Evolutionary conservation across 2,113 vertebrate species (phyloP), one percentile per base, ranked within the genome.

Genomic region (Numenius arquata): DNA sequence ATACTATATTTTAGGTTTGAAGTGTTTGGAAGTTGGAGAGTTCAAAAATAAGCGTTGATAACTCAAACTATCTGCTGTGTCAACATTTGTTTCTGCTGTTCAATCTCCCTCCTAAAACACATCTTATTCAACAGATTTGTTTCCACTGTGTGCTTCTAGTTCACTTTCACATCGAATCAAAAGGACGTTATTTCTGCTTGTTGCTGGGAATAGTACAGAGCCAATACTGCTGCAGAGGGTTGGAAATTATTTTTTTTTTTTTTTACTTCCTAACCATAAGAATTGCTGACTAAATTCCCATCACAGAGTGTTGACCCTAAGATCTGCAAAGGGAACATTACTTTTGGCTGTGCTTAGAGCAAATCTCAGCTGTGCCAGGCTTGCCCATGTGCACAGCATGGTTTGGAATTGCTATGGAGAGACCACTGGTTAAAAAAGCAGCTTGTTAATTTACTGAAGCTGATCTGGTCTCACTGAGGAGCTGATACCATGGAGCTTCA

Each of bases 301-400:
- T 10, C 75, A 47, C 55, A 85, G 45, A 71, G 13, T 38, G 34
- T 61, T 92, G 47, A 92, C 61, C 36, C 50, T 59, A 71, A 59
- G 53, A 56, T 65, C 52, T 74, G 76, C 50, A 90, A 85, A 88
- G 23, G 25, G 30, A 67, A 65, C 11, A 26, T 86, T 90, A 86
- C 43, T 52, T 88, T 59, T 70, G 23, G 15, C 41, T 80, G 72
- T 59, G 20, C 55, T 80, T 73, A 59, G 38, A 89, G 40, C 40
- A 88, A 41, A 74, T 83, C 43, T 89, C 19, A 11, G 29, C 52
- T 74, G 38, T 58, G 29, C 16, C 47, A 85, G 25, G 30, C 66
- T 61, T 88, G 45, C 62, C 53, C 0, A 0, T 47, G 26, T 45
- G 55, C 50, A 62, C 20, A 67, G 34, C 0, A 0, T 27, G 8